These are phyloP conservation scores for Pungitius pungitius DNA, from an alignment of 2,113 vertebrate species.

Conservation along the genomic window DNA sequence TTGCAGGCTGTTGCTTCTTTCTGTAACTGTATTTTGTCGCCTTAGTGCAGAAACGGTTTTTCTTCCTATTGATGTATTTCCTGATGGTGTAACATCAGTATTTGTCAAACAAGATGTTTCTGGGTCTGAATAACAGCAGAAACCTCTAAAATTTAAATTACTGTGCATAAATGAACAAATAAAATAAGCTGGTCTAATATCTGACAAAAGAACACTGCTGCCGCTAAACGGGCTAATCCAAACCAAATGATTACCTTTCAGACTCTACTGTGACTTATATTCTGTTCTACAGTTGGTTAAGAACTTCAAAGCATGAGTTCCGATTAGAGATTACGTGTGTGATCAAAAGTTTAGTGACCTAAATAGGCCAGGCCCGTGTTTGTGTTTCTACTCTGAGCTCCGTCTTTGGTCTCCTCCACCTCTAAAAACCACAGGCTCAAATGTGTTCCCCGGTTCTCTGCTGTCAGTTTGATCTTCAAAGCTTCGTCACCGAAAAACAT, in stretches of 20 bases:
- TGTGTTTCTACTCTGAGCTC: background rate
- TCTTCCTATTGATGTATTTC: too few relatives aligned
- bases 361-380: conserved; percentile 15
- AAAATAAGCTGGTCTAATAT: too few relatives aligned
- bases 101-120: too few relatives aligned
- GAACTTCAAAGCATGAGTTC: background rate
- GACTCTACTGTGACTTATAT: background rate
- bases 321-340: background rate
- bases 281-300: conserved; percentile 4
- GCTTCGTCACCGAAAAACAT: background rate
- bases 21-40: background rate
- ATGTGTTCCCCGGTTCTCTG: background rate
- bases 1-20: background rate
- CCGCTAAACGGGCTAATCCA: too few relatives aligned
- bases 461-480: background rate
- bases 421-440: background rate
- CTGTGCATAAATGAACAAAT: too few relatives aligned
- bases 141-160: too few relatives aligned
- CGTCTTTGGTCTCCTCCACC: background rate
- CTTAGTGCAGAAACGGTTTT: background rate
- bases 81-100: too few relatives aligned
- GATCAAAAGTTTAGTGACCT: background rate
- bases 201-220: too few relatives aligned
- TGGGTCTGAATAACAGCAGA: too few relatives aligned
- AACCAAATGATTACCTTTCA: too few relatives aligned